Conservation (phyloP, 2,797 vertebrate species). For the Brachyalestes nurse region DNA sequence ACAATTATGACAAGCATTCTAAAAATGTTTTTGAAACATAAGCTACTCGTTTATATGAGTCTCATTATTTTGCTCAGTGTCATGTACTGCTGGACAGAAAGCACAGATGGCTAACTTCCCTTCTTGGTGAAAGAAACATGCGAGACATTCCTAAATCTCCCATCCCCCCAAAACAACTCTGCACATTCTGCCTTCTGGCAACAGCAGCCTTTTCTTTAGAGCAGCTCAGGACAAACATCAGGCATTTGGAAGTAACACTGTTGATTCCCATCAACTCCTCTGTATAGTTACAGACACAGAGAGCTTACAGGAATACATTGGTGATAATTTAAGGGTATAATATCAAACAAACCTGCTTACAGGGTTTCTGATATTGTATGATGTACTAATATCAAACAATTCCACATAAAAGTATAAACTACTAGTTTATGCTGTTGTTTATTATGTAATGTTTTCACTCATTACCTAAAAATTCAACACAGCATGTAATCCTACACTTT, state of each 20-base stretch:
- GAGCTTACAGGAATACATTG: background rate
- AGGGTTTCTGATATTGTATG: background rate
- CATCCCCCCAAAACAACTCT: slow-evolving; percentile 49
- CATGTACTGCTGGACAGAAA: slow-evolving; percentile 7
- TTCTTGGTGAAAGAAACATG: slow-evolving; percentile 37
- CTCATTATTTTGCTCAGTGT: background rate
- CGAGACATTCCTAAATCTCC: slow-evolving; percentile 41
- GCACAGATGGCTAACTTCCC: slow-evolving; percentile 49
- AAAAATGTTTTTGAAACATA: background rate
- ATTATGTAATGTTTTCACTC: background rate
- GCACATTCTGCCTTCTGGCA: slow-evolving; percentile 52
- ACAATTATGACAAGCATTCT: background rate
- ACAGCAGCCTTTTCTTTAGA: slow-evolving; percentile 56
- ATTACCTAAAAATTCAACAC: background rate
- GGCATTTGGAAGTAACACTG: background rate
- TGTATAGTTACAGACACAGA: background rate
- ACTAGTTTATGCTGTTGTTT: background rate
- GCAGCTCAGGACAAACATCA: slow-evolving; percentile 55
- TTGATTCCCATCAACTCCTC: background rate
- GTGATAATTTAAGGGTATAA: background rate
- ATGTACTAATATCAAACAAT: background rate
- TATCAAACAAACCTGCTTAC: background rate
- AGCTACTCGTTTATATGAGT: background rate
- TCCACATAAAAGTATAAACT: background rate
- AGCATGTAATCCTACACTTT: background rate